Evolutionary conservation across 2,888 invertebrate species (phyloP), one percentile per base, ranked within the genome.

Genomic region (Pseudoips prasinana): DNA sequence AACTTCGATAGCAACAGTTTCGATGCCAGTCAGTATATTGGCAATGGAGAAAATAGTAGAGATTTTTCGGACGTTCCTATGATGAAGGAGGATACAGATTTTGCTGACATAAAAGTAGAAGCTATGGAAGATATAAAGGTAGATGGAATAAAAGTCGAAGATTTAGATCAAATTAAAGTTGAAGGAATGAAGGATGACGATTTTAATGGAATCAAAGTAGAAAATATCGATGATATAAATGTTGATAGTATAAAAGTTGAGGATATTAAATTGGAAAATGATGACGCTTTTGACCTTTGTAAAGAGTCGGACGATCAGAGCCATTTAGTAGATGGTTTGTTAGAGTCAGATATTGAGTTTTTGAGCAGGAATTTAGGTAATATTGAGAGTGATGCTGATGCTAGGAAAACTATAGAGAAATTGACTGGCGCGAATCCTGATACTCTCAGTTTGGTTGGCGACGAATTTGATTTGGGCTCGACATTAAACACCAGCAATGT

Each of bases 321-420:
- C 48, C 70, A 80, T 58, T 61, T 88, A 33, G 86, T 85, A 5
- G 87, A 88, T 51, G 89, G 88, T 2, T 58, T 89, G 25, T 53
- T 89, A 14, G 89, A 89, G 41, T 78, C 88, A 1, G 89, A 89
- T 55, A 89, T 89, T 18, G 89, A 89, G 51, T 89, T 89, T 71
- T 59, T 89, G 44, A 89, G 88, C 42, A 67, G 86, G 10, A 89
- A 89, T 46, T 62, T 89, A 50, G 87, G 85, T 1, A 84, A 88
- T 48, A 89, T 89, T 37, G 89, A 89, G 39, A 89, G 87, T 60
- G 89, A 89, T 35, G 84, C 88, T 1, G 89, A 89, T 44, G 89
- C 88, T 0, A 78, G 89, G 25, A 89, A 89, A 54, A 85, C 89
- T n/a, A 88, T 89, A 36, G 89, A 89, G 51, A 89, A 87, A 35